phyloP scores from a whole-genome alignment of 2,797 vertebrate genomes.

The Allobates femoralis region DNA sequence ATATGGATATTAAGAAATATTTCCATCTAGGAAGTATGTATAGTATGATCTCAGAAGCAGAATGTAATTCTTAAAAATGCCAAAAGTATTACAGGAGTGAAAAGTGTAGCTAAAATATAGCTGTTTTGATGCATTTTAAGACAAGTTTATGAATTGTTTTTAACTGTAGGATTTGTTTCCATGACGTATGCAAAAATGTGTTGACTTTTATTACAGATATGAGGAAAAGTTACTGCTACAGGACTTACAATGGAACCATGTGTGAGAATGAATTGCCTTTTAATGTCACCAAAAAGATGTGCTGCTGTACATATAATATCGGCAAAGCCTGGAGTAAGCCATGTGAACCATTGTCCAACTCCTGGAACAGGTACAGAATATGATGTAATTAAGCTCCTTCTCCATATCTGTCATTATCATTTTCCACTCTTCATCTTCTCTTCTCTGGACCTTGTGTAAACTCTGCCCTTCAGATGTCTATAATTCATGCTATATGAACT shows the following conservation, averaged over 20 bases:
- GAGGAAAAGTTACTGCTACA: constrained; percentile 85
- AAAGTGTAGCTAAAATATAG: neutral
- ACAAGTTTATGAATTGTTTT: neutral
- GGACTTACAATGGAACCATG: constrained; percentile 79
- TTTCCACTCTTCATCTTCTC: neutral
- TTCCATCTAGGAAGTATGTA: too few relatives aligned
- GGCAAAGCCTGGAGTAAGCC: constrained; percentile 87
- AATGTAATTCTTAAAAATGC: neutral
- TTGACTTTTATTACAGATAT: constrained; percentile 74
- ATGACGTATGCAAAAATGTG: neutral
- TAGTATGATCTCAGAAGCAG: too few relatives aligned
- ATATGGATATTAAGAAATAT: too few relatives aligned
- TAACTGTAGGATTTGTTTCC: neutral
- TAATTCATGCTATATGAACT: neutral
- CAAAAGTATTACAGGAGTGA: neutral
- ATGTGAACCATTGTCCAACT: constrained; percentile 79
- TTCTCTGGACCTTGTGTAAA: neutral
- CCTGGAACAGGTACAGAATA: constrained; percentile 77
- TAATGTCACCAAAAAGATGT: constrained; percentile 83
- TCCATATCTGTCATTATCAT: neutral
- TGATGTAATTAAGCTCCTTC: neutral
- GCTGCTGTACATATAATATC: constrained; percentile 85
- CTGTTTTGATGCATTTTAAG: neutral
- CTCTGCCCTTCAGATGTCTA: neutral
- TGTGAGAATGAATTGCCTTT: constrained; percentile 85